Conservation (phyloP, 2,888 invertebrate genomes). For the Argynnis bischoffii region DNA sequence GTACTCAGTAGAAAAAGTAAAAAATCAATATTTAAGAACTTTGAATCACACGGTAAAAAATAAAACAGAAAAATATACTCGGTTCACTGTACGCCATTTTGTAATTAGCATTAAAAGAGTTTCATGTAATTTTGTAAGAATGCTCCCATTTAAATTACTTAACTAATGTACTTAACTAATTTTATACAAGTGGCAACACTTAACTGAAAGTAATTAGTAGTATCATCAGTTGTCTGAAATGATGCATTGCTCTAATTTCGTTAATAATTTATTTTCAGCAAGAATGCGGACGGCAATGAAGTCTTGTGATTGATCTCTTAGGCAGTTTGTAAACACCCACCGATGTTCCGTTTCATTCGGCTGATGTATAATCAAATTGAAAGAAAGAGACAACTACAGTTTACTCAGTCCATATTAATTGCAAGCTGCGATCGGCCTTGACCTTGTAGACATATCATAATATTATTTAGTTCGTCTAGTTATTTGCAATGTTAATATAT, state of each 20-base stretch:
- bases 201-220: constrained; percentile 16
- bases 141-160: neutral
- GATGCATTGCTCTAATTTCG: constrained; percentile 50
- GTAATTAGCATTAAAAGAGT: neutral
- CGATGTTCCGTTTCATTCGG: constrained; percentile 48
- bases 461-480: constrained; percentile 45
- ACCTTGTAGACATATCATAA: constrained; percentile 65
- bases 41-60: too few species aligned
- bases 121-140: neutral
- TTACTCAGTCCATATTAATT: constrained; percentile 49
- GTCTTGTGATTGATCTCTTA: constrained; percentile 63
- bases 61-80: too few species aligned
- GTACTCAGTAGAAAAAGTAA: too few species aligned
- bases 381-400: constrained; percentile 53
- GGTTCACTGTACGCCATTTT: neutral
- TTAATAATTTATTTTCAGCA: constrained; percentile 71
- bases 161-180: constrained; percentile 2
- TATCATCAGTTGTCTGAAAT: neutral
- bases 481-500: constrained; percentile 53
- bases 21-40: too few species aligned
- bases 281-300: constrained; percentile 66
- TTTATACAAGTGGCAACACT: neutral
- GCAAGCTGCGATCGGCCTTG: constrained; percentile 67
- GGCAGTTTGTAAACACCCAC: constrained; percentile 47
- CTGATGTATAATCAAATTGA: constrained; percentile 38